These are phyloP conservation scores for Channa maculata DNA, from an alignment of 2,113 vertebrate species.

Conservation along the genomic window DNA sequence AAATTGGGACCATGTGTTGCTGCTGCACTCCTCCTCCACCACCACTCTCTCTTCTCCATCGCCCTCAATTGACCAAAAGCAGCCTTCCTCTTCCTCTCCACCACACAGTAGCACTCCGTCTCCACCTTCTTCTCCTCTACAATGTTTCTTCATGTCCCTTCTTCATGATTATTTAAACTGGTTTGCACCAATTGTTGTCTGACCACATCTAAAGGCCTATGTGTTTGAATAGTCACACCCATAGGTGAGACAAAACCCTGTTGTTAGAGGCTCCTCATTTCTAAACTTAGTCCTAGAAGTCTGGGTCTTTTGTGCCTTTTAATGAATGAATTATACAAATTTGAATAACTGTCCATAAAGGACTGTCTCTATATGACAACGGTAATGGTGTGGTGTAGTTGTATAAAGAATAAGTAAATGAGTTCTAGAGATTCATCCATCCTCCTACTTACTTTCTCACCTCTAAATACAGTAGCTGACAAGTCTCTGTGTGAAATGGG, in stretches of 20 bases:
- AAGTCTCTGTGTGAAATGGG: too few species aligned
- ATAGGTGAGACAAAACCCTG: background rate
- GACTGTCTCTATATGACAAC: too few species aligned
- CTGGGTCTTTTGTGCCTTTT: too few species aligned
- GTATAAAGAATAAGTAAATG: too few species aligned
- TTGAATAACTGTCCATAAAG: too few species aligned
- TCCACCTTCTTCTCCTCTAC: background rate
- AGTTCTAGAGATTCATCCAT: too few species aligned
- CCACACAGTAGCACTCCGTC: background rate
- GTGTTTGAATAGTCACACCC: background rate
- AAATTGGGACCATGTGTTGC: conserved; percentile 85
- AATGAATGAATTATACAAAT: background rate
- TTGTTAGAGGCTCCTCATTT: too few species aligned
- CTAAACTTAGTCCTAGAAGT: too few species aligned
- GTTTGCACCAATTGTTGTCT: too few species aligned
- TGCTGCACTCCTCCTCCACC: conserved; percentile 20
- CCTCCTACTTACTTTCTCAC: too few species aligned
- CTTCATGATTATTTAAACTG: background rate
- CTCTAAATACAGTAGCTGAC: too few species aligned
- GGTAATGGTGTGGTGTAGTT: too few species aligned
- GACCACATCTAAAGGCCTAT: background rate
- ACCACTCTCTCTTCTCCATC: conserved; percentile 27
- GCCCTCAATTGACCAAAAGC: conserved; percentile 10
- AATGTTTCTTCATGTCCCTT: background rate
- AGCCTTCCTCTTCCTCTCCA: background rate